Evolutionary conservation across 2,888 invertebrate species (phyloP), one percentile per base, ranked within the genome.

Genomic region (Clepsis dumicolana): DNA sequence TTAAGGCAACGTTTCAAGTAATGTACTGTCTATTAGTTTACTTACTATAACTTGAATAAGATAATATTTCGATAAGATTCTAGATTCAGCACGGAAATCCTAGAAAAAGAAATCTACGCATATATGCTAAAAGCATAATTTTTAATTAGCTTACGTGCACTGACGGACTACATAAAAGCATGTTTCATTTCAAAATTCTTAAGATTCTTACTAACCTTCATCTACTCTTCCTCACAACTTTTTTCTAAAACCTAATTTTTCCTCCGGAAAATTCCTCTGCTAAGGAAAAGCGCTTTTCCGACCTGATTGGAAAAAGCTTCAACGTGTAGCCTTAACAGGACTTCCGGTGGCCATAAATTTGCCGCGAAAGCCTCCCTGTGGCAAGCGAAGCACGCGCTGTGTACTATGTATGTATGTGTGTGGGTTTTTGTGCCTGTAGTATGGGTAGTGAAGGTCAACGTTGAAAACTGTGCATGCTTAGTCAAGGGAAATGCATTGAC

Each of bases 301-400:
- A 12, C 48, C 18, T 48, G 48, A 48, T 48, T 35, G 35, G 21
- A 38, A 64, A 64, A 64, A 64, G 44, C 48, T 48, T 32, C 25
- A 18, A 35, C 29, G n/a, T 57, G 57, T 21, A 35, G 57, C 57
- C 64, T 35, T 21, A 64, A 57, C 64, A 64, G 57, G 57, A 64
- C 57, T 64, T 64, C 64, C 57, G 64, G 56, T 64, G 53, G 54
- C 64, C 64, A 64, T 64, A 64, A 57, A 64, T 64, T 57, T 18
- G 16, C 57, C n/a, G 41, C 16, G 8, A 64, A 64, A 64, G 64
- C 64, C 64, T 64, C 64, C 64, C 50, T 21, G 64, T 25, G 64
- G 64, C 50, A 57, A 35, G 32, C 50, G 25, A 14, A 35, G 25
- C 57, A 64, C 64, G 48, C 24, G n/a, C 64, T 48, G 29, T 56